Conservation (phyloP, 2,797 vertebrate species). For the Sciurus vulgaris region DNA sequence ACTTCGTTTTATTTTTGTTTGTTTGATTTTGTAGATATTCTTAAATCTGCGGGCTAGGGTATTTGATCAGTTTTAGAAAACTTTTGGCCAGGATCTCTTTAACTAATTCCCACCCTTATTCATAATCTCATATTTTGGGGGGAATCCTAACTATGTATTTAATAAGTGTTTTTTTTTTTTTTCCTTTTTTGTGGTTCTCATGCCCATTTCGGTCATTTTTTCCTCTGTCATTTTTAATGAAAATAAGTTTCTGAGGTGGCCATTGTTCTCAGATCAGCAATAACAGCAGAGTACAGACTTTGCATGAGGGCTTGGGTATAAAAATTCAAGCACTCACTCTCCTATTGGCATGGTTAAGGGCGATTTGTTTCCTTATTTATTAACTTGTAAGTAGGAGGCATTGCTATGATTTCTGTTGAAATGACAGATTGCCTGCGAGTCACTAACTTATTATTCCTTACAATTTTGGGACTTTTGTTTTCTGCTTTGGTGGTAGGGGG, state of each 20-base stretch:
- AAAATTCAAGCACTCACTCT: neutral
- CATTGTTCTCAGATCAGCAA: neutral
- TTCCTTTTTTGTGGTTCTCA: neutral
- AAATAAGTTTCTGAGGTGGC: neutral
- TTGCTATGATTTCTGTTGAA: neutral
- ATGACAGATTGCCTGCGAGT: neutral
- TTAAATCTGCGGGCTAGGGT: neutral
- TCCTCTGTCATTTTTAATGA: neutral
- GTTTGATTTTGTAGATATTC: neutral
- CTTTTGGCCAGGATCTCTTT: neutral
- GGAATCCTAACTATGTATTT: neutral
- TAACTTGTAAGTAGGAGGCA: neutral
- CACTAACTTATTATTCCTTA: neutral
- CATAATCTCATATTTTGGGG: neutral
- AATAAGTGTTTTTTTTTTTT: neutral
- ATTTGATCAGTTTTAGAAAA: neutral
- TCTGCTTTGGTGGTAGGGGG: no score
- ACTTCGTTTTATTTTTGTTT: neutral
- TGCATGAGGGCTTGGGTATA: neutral
- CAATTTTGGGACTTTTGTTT: no score
- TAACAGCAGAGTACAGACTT: neutral
- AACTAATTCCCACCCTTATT: neutral
- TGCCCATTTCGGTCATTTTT: neutral
- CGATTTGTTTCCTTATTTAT: neutral
- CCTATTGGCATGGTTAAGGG: neutral